A percentile compares a stretch with the other conserved stretches of the same genome.
These are phyloP conservation scores for Aphis gossypii DNA, from an alignment of 1,140 invertebrate genomes.

Conservation along the genomic window DNA sequence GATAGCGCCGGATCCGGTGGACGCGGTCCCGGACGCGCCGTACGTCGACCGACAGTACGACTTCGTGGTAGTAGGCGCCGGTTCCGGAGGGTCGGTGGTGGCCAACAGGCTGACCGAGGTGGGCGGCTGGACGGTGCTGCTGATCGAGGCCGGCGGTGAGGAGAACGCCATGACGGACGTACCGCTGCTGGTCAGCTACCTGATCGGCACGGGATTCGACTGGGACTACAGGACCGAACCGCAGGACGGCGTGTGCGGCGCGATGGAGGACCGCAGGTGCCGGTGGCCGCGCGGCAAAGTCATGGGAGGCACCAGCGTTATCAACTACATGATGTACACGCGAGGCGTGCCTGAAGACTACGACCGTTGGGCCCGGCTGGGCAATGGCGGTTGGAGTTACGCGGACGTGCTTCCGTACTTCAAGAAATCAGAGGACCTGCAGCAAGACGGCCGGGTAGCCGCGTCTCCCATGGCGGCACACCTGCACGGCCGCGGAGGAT, in stretches of 20 bases:
- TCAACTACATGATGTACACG: constrained; percentile 85
- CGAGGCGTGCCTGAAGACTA: constrained; percentile 76
- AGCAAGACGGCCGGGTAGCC: constrained; percentile 71
- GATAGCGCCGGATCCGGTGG: constrained; percentile 57
- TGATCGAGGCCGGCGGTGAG: constrained; percentile 67
- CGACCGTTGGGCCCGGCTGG: constrained; percentile 75
- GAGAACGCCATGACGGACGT: constrained; percentile 81
- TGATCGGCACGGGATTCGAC: constrained; percentile 75
- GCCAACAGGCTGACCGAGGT: constrained; percentile 67
- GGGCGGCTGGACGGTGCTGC: constrained; percentile 63
- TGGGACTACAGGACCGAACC: constrained; percentile 81
- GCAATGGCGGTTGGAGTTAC: constrained; percentile 72
- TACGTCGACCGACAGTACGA: constrained; percentile 61
- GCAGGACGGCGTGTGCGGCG: constrained; percentile 72
- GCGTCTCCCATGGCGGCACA: constrained; percentile 65
- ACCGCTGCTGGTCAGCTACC: constrained; percentile 74
- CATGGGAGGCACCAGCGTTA: constrained; percentile 78
- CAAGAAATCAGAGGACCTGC: constrained; percentile 67
- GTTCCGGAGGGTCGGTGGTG: constrained; percentile 68
- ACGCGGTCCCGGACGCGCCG: constrained; percentile 59
- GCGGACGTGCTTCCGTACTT: constrained; percentile 68
- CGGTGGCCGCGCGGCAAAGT: constrained; percentile 75
- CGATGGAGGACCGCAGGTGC: constrained; percentile 71
- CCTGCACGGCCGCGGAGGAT: constrained; percentile 71
- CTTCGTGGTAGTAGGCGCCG: constrained; percentile 67